These are phyloP conservation scores for Microtus pennsylvanicus DNA, from an alignment of 2,113 vertebrate genomes.

Conservation along the genomic window DNA sequence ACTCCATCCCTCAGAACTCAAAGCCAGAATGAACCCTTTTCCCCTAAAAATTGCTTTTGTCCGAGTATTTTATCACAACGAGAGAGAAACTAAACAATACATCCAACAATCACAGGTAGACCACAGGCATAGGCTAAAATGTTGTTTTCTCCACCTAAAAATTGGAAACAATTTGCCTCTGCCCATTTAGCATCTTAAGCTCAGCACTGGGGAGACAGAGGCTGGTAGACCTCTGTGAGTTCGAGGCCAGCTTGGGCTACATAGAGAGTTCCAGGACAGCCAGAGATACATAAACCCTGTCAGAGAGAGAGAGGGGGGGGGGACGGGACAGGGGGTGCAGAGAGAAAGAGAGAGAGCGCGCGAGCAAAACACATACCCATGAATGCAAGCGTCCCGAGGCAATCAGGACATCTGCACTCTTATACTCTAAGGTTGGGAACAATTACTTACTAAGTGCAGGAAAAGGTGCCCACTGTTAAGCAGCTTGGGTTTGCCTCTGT, in stretches of 20 bases:
- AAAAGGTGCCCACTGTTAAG: neutral
- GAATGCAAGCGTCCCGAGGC: fast-evolving
- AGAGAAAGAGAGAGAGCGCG: neutral
- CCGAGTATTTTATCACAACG: neutral
- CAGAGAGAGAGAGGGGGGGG: too few species aligned
- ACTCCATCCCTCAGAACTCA: neutral
- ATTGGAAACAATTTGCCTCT: neutral
- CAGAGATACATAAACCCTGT: neutral
- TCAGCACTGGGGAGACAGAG: neutral
- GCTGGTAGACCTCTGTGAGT: neutral
- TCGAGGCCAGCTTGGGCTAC: neutral
- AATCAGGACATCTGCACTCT: too few species aligned
- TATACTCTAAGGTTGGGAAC: neutral
- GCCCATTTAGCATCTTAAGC: neutral
- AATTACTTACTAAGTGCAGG: neutral
- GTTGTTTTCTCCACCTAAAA: neutral
- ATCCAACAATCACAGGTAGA: neutral
- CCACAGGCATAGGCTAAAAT: neutral
- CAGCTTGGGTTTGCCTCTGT: neutral
- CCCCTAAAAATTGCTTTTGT: neutral
- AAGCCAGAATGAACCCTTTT: neutral
- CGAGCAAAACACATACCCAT: neutral
- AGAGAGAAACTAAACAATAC: neutral
- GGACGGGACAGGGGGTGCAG: too few species aligned
- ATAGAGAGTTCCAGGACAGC: neutral